Conservation (phyloP, 2,113 vertebrate genomes). For the Pseudonaja textilis region DNA sequence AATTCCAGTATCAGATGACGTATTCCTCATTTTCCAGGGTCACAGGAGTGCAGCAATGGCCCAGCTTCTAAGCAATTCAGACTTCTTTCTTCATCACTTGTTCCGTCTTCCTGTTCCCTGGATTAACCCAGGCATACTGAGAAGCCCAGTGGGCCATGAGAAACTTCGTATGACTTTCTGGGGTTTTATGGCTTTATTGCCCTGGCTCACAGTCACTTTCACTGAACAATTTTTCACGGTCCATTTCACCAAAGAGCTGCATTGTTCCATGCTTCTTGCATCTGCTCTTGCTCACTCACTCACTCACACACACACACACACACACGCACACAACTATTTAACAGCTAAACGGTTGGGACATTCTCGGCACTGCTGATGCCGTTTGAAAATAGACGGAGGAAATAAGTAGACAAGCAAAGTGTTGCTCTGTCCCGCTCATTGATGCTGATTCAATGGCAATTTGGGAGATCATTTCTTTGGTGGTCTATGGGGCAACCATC, state of each 20-base stretch:
- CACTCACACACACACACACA: background rate
- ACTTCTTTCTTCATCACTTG: background rate
- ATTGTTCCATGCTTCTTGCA: background rate
- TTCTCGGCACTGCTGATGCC: background rate
- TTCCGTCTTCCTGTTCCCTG: background rate
- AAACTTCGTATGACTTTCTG: background rate
- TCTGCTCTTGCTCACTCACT: background rate
- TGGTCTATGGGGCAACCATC: constrained; percentile 79
- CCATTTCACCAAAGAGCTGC: constrained; percentile 4
- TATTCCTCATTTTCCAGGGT: background rate
- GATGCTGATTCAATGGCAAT: constrained; percentile 32
- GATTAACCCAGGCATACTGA: background rate
- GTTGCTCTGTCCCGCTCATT: background rate
- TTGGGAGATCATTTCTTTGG: constrained; percentile 64
- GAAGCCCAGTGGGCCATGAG: background rate
- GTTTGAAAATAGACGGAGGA: background rate
- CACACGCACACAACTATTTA: background rate
- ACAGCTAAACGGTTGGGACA: background rate
- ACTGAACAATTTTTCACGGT: constrained; percentile 15
- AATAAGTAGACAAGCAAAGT: background rate
- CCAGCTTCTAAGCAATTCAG: background rate
- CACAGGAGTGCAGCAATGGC: background rate
- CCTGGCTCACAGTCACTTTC: background rate
- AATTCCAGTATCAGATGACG: background rate
- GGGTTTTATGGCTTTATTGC: constrained; percentile 27